These are phyloP conservation scores for Horisme vitalbata DNA, from an alignment of 2,888 invertebrate genomes.

Conservation along the genomic window DNA sequence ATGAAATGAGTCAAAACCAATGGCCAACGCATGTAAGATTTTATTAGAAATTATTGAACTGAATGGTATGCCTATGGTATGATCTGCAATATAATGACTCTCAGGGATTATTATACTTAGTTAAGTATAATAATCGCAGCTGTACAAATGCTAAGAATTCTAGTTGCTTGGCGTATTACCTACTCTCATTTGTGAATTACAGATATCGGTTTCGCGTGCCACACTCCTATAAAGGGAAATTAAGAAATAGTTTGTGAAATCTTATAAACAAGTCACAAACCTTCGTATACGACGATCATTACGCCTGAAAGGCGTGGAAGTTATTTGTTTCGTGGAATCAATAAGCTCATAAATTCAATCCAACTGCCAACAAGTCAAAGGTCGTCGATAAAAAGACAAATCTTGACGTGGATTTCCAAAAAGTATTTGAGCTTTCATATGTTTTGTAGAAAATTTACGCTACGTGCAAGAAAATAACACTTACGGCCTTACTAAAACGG, in stretches of 20 bases:
- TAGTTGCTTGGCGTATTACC: conserved; percentile 1
- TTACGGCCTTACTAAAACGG: conserved; percentile 23
- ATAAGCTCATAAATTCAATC: too few relatives aligned
- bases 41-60: too few relatives aligned
- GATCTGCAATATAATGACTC: too few relatives aligned
- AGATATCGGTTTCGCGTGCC: conserved; percentile 17
- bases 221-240: conserved; percentile 15
- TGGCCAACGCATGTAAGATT: too few relatives aligned
- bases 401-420: too few relatives aligned
- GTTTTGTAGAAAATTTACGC: not conserved
- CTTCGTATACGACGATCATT: not conserved
- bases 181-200: conserved; percentile 14
- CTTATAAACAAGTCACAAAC: not conserved
- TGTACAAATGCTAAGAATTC: conserved; percentile 14
- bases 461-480: conserved; percentile 3
- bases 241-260: conserved; percentile 13
- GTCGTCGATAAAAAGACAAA: too few relatives aligned
- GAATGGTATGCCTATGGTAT: too few relatives aligned
- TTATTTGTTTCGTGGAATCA: not conserved
- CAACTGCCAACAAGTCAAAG: too few relatives aligned
- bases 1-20: too few relatives aligned
- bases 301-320: conserved; percentile 11
- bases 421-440: too few relatives aligned
- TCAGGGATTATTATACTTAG: not conserved
- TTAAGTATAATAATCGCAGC: conserved; percentile 4